phyloP scores from a whole-genome alignment of 2,888 invertebrate genomes.

The Drosophila phalerata region DNA sequence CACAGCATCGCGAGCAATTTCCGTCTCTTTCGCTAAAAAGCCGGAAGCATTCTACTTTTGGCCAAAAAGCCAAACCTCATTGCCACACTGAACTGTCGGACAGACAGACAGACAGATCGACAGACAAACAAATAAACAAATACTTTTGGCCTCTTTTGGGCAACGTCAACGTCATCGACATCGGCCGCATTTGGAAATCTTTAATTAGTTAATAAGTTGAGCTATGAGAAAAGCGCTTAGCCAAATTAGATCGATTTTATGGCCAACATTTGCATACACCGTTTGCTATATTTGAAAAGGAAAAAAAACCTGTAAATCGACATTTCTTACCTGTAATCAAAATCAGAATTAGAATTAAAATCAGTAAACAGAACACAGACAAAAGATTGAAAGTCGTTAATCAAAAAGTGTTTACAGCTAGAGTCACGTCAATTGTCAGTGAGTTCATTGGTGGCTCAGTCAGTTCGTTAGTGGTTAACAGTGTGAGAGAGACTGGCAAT shows the following conservation, averaged over 20 bases:
- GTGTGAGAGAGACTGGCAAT: constrained; percentile 30
- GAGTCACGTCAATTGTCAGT: constrained; percentile 16
- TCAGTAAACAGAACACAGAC: too few species aligned
- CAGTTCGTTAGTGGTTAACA: constrained; percentile 46
- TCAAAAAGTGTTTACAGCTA: constrained; percentile 33
- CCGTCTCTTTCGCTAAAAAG: constrained; percentile 54
- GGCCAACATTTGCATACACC: constrained; percentile 52
- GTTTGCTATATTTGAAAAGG: constrained; percentile 30
- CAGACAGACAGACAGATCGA: background rate
- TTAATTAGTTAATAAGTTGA: constrained; percentile 65
- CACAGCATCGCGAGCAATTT: constrained; percentile 54
- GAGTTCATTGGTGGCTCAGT: constrained; percentile 34
- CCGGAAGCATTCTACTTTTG: constrained; percentile 67
- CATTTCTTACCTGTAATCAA: constrained; percentile 10
- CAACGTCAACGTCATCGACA: constrained; percentile 30
- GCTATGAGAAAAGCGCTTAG: constrained; percentile 38
- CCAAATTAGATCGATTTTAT: constrained; percentile 42
- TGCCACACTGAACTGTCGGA: constrained; percentile 12
- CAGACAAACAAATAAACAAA: constrained; percentile 25
- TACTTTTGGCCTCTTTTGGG: constrained; percentile 57
- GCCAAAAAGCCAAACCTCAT: constrained; percentile 35
- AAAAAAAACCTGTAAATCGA: constrained; percentile 48
- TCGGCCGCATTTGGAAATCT: constrained; percentile 59
- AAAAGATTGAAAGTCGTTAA: constrained; percentile 29
- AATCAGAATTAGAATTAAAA: constrained; percentile 13